These are phyloP conservation scores for Rhagologus leucostigma DNA, from an alignment of 2,113 vertebrate genomes.

Conservation along the genomic window DNA sequence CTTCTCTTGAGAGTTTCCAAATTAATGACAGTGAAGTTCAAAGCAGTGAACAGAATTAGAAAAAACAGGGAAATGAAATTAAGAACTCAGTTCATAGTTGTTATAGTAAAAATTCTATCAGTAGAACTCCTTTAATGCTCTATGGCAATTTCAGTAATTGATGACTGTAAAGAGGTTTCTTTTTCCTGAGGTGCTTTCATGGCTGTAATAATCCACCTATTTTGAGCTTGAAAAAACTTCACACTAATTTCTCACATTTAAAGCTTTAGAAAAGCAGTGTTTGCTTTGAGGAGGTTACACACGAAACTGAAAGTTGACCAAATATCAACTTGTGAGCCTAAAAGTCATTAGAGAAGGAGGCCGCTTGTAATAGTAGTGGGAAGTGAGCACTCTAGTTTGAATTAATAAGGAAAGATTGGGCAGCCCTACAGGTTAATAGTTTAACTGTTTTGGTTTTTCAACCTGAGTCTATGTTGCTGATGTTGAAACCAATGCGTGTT, in stretches of 20 bases:
- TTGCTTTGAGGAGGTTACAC: background rate
- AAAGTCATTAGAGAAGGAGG: background rate
- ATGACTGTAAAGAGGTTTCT: background rate
- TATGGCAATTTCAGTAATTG: background rate
- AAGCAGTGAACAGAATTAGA: background rate
- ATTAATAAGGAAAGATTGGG: background rate
- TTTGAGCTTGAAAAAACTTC: background rate
- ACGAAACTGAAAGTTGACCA: background rate
- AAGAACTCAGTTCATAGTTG: background rate
- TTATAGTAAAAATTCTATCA: background rate
- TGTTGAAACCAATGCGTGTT: background rate
- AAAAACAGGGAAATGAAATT: background rate
- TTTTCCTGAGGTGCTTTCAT: background rate
- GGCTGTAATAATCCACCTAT: background rate
- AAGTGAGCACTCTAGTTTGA: background rate
- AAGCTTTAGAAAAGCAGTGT: background rate
- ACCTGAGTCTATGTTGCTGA: fast-evolving
- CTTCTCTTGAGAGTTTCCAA: background rate
- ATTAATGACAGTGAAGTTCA: background rate
- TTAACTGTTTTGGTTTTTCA: background rate
- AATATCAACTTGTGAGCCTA: background rate
- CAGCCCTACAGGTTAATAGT: background rate
- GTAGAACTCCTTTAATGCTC: background rate
- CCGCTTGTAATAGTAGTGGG: background rate
- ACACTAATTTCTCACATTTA: background rate